Conservation (phyloP, 92 coral and sea anemone species). For the Muricea muricata region DNA sequence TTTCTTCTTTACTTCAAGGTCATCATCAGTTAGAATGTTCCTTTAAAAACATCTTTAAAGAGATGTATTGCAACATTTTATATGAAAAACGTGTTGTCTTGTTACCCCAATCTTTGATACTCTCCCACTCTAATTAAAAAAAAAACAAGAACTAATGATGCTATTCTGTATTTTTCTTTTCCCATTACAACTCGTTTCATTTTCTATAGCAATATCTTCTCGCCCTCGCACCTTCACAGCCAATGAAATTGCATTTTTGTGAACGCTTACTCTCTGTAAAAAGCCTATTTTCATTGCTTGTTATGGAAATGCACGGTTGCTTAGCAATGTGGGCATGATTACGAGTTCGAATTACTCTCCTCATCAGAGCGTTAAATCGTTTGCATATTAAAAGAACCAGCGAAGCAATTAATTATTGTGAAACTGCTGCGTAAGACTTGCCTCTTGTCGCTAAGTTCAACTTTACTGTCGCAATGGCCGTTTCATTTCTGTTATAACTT, state of each 20-base stretch:
- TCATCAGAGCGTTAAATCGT: slow-evolving; percentile 15
- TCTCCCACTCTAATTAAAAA: neutral
- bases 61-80: no score
- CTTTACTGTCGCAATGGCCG: no score
- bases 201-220: neutral
- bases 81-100: neutral
- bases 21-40: no score
- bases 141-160: neutral
- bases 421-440: neutral
- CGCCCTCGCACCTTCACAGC: slow-evolving; percentile 11
- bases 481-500: no score
- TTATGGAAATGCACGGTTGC: neutral
- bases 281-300: neutral
- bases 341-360: slow-evolving; percentile 14
- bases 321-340: neutral
- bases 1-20: no score
- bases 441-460: neutral
- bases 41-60: no score
- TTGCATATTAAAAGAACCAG: slow-evolving; percentile 22
- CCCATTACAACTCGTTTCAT: neutral
- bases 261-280: neutral
- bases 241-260: neutral
- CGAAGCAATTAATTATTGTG: neutral
- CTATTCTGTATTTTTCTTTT: neutral
- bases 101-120: neutral